Evolutionary conservation across 92 coral and sea anemone genomes (phyloP), one percentile per base, ranked within the genome.

Genomic region (Phenganax stokvisi): DNA sequence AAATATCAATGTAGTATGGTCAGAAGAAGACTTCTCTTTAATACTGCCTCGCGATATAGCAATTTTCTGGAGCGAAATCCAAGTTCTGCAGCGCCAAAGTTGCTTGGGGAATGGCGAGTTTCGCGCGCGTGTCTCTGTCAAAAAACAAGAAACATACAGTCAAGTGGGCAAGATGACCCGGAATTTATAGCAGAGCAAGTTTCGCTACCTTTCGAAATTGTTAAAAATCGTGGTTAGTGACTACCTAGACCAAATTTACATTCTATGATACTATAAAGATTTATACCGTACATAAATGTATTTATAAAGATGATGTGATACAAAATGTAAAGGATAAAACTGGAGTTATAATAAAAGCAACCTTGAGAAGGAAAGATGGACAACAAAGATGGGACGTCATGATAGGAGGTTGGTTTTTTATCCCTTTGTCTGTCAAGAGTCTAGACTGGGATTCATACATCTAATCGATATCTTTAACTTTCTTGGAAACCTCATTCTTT

Each of bases 261-360:
- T 59, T 13, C 7, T 59, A 25, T 13, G 65, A 25, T 13, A 59
- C 25, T 20, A 13, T 1, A 1, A 31, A 71, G 31, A 51, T n/a
- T 30, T 30, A 6, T 30, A 20, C 6, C n/a, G 6, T 69, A 30
- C 15, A 5, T 20, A 30, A 69, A 11, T 8, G 30, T 69, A 3
- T 31, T 69, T n/a, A 27, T 60, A 10, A 30, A 79, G 83, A 52
- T 65, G 74, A 51, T 63, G 53, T 79, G 62, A 79, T 65, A 10
- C 47, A 54, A 65, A 63, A 15, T 4, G 51, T 79, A 15, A 79
- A 63, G 15, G 74, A 79, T 1, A 79, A 65, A 25, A 79, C 74
- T 65, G 83, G 83, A 37, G 83, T 79, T 30, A 6, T 79, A 54
- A 28, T 65, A 28, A 79, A 79, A 79, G 27, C 44, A 51, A 29